Evolutionary conservation across 2,888 invertebrate genomes (phyloP).

Genomic region (Lomographa bimaculata): DNA sequence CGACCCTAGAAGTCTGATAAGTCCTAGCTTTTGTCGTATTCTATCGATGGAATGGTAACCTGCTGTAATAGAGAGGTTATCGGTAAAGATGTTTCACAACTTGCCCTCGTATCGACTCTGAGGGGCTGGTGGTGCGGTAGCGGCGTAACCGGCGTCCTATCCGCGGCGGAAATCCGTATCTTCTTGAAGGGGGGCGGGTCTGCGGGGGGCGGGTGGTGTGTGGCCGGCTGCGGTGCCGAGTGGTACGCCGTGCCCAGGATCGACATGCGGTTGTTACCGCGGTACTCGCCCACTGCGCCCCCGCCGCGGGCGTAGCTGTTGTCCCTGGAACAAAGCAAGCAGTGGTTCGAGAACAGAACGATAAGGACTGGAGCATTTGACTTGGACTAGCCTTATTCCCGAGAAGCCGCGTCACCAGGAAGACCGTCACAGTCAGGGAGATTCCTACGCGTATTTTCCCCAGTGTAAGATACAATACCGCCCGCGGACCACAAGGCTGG

Average conservation of each 20-base stretch:
- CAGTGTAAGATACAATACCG: too few species aligned
- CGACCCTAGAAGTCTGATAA: too few species aligned
- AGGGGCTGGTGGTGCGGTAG: constrained; percentile 81
- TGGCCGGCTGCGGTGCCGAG: constrained; percentile 73
- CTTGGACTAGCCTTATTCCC: too few species aligned
- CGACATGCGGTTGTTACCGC: constrained; percentile 82
- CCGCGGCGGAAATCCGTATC: constrained; percentile 83
- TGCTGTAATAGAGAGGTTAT: too few species aligned
- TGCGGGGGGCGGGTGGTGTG: constrained; percentile 73
- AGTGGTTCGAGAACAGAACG: neutral
- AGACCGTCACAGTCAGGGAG: too few species aligned
- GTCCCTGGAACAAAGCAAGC: constrained; percentile 56
- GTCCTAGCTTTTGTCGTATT: too few species aligned
- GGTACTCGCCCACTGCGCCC: constrained; percentile 70
- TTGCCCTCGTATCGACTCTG: constrained; percentile 86
- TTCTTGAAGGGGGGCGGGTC: constrained; percentile 87
- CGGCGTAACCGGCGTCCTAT: constrained; percentile 62
- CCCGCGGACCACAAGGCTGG: too few species aligned
- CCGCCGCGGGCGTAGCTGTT: constrained; percentile 70
- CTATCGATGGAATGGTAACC: too few species aligned
- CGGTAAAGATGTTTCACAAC: constrained; percentile 34
- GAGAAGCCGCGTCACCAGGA: too few species aligned
- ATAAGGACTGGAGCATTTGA: neutral
- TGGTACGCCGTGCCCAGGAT: constrained; percentile 85
- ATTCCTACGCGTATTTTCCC: too few species aligned